These are phyloP conservation scores for Steinernema scapterisci DNA, from an alignment of 2,888 invertebrate species.

Conservation along the genomic window DNA sequence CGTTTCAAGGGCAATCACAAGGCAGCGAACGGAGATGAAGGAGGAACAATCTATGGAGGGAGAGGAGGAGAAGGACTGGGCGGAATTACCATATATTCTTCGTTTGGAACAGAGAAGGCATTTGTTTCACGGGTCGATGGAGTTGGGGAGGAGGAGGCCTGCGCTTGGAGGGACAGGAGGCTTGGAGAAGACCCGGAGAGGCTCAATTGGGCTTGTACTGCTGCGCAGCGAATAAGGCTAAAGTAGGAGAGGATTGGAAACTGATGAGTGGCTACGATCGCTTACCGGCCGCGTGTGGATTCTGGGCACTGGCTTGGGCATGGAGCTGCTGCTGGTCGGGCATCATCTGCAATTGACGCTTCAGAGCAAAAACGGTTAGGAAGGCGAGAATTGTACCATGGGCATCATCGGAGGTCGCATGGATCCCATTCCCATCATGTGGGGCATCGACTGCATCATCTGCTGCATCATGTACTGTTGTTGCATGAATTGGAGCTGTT, in stretches of 20 bases:
- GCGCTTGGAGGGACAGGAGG: slow-evolving; percentile 11
- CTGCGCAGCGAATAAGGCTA: slow-evolving; percentile 28
- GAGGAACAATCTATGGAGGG: background rate
- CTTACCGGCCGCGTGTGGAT: slow-evolving; percentile 9
- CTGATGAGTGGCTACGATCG: background rate
- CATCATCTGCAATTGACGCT: background rate
- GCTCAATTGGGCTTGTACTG: slow-evolving; percentile 13
- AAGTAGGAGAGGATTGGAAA: background rate
- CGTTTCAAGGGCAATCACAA: slow-evolving; percentile 21
- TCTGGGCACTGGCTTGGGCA: background rate
- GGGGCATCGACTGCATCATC: slow-evolving; percentile 10
- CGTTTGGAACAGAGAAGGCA: background rate
- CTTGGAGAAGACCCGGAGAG: background rate
- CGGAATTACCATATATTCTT: background rate
- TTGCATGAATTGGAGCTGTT: background rate
- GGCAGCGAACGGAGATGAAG: slow-evolving; percentile 26
- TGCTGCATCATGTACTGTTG: background rate
- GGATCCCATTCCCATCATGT: slow-evolving; percentile 3
- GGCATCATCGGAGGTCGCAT: slow-evolving; percentile 24
- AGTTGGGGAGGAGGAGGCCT: slow-evolving; percentile 2
- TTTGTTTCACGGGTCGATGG: slow-evolving; percentile 10
- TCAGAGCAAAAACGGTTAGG: background rate
- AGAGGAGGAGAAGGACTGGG: background rate
- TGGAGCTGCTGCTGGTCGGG: slow-evolving; percentile 27
- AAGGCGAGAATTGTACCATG: background rate